Base-by-base conservation (phyloP, 2,888 invertebrate species). In the Diabrotica balteata region DNA sequence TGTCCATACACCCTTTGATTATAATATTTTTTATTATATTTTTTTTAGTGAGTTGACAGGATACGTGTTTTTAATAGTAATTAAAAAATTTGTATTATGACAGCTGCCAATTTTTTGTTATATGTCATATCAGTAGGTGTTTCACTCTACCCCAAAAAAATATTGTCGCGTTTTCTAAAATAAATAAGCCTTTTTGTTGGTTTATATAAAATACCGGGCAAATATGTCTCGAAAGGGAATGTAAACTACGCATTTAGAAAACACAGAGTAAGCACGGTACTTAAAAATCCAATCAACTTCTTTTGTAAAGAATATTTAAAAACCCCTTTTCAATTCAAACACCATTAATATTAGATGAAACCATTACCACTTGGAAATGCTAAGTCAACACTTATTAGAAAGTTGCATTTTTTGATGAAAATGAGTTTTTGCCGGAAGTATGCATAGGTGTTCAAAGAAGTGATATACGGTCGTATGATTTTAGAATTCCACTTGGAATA, bases 321-420 rank as follows among this genome's bases (percentile, higher is more conserved):
- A 45, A 43, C 9, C 45, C 6, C 45, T 57, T 57, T 57, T 44
- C 44, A 4, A 57, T 45, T 2, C 11, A 58, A 58, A 64, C 52
- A 51, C 42, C 47, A 58, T 64, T n/a, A 64, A 64, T 64, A 64
- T 10, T 59, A 52, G 54, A 64, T 64, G 42, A 44, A 32, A 52
- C 64, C 32, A 64, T 64, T 64, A 64, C 57, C 42, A 17, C 55
- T 57, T 9, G n/a, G 8, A 45, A 63, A 50, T 50, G 58, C 44
- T 58, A 58, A 45, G 58, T 63, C 63, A 63, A 63, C 63, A 63
- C 10, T 55, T 55, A 55, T 55, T 54, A 55, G 11, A 11, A 7
- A 11, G 44, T 32, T 45, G 8, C 17, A 8, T 45, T 10, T n/a
- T 57, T 45, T 45, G 42, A 54, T 42, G n/a, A 43, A 54, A 54